These are phyloP conservation scores for Bolinopsis microptera DNA, from an alignment of 37 sponge, comb jelly and placozoan species.

Conservation along the genomic window DNA sequence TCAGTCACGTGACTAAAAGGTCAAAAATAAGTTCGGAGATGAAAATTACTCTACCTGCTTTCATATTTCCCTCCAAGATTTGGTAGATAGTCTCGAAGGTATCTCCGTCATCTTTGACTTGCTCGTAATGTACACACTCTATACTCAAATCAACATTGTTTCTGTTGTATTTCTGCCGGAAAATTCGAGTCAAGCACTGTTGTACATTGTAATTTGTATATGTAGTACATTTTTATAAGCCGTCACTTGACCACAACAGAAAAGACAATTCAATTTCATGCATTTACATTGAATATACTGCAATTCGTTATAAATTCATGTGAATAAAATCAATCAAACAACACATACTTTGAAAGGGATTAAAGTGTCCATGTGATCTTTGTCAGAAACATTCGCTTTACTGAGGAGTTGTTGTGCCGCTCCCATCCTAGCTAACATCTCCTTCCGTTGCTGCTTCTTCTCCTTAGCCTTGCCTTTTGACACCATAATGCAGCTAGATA, in stretches of 20 bases:
- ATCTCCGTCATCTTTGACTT: neutral
- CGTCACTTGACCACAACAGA: no score
- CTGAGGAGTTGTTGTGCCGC: constrained; percentile 9
- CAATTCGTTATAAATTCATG: no score
- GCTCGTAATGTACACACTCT: neutral
- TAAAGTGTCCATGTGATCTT: neutral
- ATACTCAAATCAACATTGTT: constrained; percentile 15
- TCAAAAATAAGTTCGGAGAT: no score
- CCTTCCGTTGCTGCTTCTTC: constrained; percentile 45
- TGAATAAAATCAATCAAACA: no score
- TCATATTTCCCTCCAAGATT: constrained; percentile 35
- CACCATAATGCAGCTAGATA: neutral
- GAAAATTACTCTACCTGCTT: no score
- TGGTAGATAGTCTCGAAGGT: constrained; percentile 38
- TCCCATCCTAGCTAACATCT: neutral
- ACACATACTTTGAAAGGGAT: constrained; percentile 18
- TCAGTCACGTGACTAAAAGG: no score
- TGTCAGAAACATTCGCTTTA: constrained; percentile 23
- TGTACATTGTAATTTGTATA: no score
- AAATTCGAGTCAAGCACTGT: no score
- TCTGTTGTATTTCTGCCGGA: constrained; percentile 10
- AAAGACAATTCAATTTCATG: no score
- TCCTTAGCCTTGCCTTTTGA: constrained; percentile 17
- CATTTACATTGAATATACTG: no score
- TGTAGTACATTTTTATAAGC: no score